These are phyloP conservation scores for Panagrolaimus sp. DNA, from an alignment of 1,140 invertebrate species.

Conservation along the genomic window DNA sequence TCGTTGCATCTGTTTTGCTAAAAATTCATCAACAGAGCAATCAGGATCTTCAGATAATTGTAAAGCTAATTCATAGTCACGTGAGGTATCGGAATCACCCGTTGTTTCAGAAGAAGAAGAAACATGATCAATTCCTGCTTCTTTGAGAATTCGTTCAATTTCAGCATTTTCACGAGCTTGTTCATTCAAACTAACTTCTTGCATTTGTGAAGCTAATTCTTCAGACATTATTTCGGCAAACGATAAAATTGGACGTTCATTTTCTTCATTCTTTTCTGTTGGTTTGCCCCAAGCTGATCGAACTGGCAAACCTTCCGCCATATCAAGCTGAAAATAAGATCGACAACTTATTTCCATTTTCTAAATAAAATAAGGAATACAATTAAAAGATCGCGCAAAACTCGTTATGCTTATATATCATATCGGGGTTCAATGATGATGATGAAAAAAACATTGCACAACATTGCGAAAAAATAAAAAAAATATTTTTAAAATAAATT, in stretches of 20 bases:
- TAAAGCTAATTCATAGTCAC: conserved; percentile 31
- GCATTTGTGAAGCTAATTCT: conserved; percentile 41
- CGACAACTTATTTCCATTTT: too few relatives aligned
- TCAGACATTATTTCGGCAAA: conserved; percentile 57
- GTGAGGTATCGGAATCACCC: conserved; percentile 30
- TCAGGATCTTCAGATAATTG: conserved; percentile 40
- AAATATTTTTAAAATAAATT: too few relatives aligned
- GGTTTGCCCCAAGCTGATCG: conserved; percentile 3
- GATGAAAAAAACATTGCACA: too few relatives aligned
- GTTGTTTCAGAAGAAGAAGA: too few relatives aligned
- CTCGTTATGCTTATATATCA: too few relatives aligned
- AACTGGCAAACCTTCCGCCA: conserved; percentile 9
- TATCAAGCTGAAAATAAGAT: neutral
- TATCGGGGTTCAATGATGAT: too few relatives aligned
- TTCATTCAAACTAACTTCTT: conserved; percentile 39
- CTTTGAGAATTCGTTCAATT: conserved; percentile 25
- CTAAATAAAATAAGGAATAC: too few relatives aligned
- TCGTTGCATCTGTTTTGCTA: conserved; percentile 49
- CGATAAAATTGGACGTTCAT: conserved; percentile 42
- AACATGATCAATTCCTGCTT: conserved; percentile 20
- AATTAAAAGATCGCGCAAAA: too few relatives aligned
- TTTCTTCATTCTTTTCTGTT: neutral
- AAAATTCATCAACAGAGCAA: conserved; percentile 42
- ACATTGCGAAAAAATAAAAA: too few relatives aligned
- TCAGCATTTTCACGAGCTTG: conserved; percentile 26